phyloP scores from a whole-genome alignment of 1,140 invertebrate species.

The Psix sp. region DNA sequence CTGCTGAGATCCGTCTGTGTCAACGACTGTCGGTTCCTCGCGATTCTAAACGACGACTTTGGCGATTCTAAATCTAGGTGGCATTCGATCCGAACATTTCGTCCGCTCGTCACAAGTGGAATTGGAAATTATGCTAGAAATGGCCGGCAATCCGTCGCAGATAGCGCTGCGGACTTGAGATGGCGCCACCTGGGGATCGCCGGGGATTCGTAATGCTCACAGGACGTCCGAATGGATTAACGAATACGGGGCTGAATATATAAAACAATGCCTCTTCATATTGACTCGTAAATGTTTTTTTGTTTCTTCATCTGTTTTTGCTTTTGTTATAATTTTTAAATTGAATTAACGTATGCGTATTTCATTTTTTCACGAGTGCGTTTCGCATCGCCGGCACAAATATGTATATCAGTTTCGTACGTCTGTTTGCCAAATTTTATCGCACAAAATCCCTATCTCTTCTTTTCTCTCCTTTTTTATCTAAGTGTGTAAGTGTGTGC shows the following conservation, averaged over 20 bases:
- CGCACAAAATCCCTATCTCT: no score
- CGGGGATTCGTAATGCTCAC: constrained; percentile 42
- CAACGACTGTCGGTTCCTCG: neutral
- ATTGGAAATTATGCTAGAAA: constrained; percentile 41
- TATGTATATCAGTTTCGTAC: no score
- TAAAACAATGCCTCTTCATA: constrained; percentile 68
- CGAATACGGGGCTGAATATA: constrained; percentile 67
- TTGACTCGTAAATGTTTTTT: constrained; percentile 70
- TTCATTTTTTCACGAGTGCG: constrained; percentile 33
- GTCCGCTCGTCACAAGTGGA: constrained; percentile 25
- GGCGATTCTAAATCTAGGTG: constrained; percentile 18
- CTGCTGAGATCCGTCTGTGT: constrained; percentile 56
- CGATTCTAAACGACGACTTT: constrained; percentile 10
- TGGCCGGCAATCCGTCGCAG: constrained; percentile 14
- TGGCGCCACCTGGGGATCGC: constrained; percentile 16
- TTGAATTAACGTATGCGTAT: constrained; percentile 56
- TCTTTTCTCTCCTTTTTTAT: constrained; percentile 36
- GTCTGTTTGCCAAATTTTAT: no score
- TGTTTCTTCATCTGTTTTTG: constrained; percentile 6
- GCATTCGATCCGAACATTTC: constrained; percentile 7
- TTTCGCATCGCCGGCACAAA: constrained; percentile 42
- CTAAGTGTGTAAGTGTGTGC: constrained; percentile 62
- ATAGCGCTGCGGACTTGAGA: constrained; percentile 19
- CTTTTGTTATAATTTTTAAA: constrained; percentile 47
- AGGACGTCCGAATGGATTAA: constrained; percentile 75